phyloP scores from a whole-genome alignment of 2,888 invertebrate genomes.

The Hirudinaria manillensis region DNA sequence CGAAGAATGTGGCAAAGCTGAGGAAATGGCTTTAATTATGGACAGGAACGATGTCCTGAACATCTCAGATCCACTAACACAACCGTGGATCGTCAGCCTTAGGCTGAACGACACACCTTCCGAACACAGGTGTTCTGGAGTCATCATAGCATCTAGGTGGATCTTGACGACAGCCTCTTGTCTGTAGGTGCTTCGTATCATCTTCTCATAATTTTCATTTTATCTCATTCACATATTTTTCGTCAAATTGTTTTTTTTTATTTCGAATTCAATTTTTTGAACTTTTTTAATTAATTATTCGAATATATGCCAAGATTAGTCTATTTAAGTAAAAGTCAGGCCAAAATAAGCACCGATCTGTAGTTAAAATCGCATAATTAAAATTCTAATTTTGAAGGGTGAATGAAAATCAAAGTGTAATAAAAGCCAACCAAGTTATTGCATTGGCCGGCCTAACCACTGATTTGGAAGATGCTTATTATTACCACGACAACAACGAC shows the following conservation, averaged over 20 bases:
- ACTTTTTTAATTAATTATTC: not conserved
- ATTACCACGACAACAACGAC: not conserved
- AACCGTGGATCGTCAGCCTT: constrained; percentile 27
- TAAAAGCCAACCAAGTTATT: constrained; percentile 4
- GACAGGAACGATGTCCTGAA: not conserved
- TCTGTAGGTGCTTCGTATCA: constrained; percentile 13
- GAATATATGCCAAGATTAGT: not conserved
- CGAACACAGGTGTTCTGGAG: constrained; percentile 23
- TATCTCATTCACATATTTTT: not conserved
- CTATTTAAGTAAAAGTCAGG: not conserved
- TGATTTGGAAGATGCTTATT: not conserved
- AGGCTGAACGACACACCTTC: constrained; percentile 1
- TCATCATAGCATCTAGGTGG: constrained; percentile 20
- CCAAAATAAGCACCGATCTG: no score
- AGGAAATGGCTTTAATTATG: not conserved
- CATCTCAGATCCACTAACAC: not conserved
- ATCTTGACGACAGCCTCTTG: constrained; percentile 27
- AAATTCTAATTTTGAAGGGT: constrained; percentile 10
- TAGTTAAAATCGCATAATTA: no score
- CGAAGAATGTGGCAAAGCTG: constrained; percentile 20
- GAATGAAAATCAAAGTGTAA: not conserved
- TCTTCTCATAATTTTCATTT: not conserved
- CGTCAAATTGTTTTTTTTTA: no score
- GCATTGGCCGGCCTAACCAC: not conserved
- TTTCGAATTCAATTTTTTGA: no score